Percentiles rank a stretch among this genome's conserved stretches.
These are phyloP conservation scores for Psilopogon haemacephalus DNA, from an alignment of 2,113 vertebrate genomes.

Conservation along the genomic window DNA sequence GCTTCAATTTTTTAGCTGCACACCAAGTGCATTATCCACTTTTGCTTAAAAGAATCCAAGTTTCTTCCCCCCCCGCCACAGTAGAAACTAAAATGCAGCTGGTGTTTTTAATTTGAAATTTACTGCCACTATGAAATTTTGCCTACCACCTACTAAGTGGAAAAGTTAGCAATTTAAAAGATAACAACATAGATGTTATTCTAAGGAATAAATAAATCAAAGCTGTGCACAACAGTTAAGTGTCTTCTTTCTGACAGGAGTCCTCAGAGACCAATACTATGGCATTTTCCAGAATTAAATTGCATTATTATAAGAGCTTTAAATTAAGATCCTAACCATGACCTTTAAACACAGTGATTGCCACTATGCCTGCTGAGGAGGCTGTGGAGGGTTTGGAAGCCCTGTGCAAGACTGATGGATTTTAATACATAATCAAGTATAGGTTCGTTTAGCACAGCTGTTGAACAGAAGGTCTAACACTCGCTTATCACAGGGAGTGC, in stretches of 20 bases:
- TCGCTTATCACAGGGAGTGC: conserved; percentile 29
- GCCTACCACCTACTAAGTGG: background rate
- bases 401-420: conserved; percentile 60
- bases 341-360: conserved; percentile 64
- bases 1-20: background rate
- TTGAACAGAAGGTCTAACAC: conserved; percentile 34
- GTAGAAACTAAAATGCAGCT: background rate
- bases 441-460: conserved; percentile 66
- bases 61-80: too few relatives aligned
- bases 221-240: background rate
- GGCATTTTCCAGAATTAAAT: conserved; percentile 65
- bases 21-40: background rate
- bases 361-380: conserved; percentile 65
- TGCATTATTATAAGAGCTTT: conserved; percentile 56
- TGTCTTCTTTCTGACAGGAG: background rate
- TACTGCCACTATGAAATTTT: background rate
- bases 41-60: background rate
- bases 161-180: conserved; percentile 14
- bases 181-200: background rate
- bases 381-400: conserved; percentile 57
- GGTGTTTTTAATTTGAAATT: conserved; percentile 31
- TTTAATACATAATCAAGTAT: conserved; percentile 60
- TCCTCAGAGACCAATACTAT: conserved; percentile 34
- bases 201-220: conserved; percentile 14
- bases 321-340: conserved; percentile 65